These are phyloP conservation scores for Hydriomena furcata DNA, from an alignment of 2,888 invertebrate genomes.

Conservation along the genomic window DNA sequence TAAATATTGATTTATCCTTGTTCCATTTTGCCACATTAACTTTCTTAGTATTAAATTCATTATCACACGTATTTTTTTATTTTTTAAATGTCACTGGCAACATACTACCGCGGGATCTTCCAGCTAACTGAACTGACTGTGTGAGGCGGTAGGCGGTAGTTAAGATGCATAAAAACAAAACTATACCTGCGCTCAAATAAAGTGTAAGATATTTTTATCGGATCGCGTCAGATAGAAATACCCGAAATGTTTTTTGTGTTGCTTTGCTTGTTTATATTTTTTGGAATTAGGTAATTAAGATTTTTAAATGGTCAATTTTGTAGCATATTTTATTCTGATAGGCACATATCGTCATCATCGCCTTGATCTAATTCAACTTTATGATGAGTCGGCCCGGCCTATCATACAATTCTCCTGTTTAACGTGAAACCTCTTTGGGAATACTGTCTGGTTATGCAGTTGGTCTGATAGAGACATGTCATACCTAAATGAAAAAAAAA, in stretches of 20 bases:
- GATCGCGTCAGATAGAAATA: conserved; percentile 2
- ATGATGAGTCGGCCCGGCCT: no score
- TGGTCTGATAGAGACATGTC: no score
- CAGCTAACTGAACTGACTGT: conserved; percentile 46
- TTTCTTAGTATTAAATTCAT: conserved; percentile 73
- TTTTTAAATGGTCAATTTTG: conserved; percentile 10
- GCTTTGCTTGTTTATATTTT: background rate
- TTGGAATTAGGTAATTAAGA: no score
- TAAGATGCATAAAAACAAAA: conserved; percentile 17
- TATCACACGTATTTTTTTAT: conserved; percentile 31
- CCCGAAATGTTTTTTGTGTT: background rate
- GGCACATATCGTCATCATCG: no score
- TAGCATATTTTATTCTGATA: no score
- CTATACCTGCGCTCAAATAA: conserved; percentile 7
- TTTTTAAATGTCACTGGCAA: conserved; percentile 21
- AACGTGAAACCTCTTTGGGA: no score
- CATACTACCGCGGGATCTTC: conserved; percentile 55
- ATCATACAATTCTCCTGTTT: no score
- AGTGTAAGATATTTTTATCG: conserved; percentile 17
- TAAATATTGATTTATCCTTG: conserved; percentile 71
- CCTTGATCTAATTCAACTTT: no score
- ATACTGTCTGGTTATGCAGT: no score
- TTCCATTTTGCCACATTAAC: conserved; percentile 69
- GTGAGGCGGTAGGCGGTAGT: conserved; percentile 2
- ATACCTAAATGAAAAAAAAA: no score